Evolutionary conservation across 2,888 invertebrate genomes (phyloP), one percentile per base, ranked within the genome.

Genomic region (Melipona bicolor): DNA sequence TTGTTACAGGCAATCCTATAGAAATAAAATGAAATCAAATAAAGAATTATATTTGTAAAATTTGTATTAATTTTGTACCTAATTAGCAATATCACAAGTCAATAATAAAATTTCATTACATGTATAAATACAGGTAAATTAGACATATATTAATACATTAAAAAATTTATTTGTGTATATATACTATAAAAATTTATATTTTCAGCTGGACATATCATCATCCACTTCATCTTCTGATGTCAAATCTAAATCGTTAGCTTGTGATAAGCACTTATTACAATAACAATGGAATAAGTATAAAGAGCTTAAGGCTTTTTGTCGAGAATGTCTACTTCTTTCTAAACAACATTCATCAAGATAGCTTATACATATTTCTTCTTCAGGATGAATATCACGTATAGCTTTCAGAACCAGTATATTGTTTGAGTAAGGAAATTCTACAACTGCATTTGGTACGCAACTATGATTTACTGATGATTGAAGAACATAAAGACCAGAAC

Each of bases 391-490:
- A 76, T 97, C 96, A 77, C 95, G 95, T 13, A 96, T 92, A 0
- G 98, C 98, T 87, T 97, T 96, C 77, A 98, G 93, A 19, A 97
- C 97, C 79, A 98, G 95, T 77, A 96, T 96, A 86, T 97, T 97
- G 94, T 98, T 97, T 69, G 98, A 97, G 91, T 97, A 96, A 0
- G 97, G 97, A 93, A 98, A 99, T 36, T 97, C 96, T 0, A 97
- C 96, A 92, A 97, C 97, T 0, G 98, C 98, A 94, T 99, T 99
- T 0, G 99, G 98, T 0, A 95, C 94, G 92, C 99, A 99, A 91
- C 98, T 98, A 95, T 99, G 99, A 95, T 99, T 99, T 88, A 97
- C 97, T 65, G 97, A 96, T 93, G 98, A 98, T 93, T 99, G 99
- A n/a, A 97, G 93, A 43, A 95, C 94, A 94, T 97, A 99, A 0